Conservation (phyloP, 2,797 vertebrate genomes). For the Gymnothorax javanicus region DNA sequence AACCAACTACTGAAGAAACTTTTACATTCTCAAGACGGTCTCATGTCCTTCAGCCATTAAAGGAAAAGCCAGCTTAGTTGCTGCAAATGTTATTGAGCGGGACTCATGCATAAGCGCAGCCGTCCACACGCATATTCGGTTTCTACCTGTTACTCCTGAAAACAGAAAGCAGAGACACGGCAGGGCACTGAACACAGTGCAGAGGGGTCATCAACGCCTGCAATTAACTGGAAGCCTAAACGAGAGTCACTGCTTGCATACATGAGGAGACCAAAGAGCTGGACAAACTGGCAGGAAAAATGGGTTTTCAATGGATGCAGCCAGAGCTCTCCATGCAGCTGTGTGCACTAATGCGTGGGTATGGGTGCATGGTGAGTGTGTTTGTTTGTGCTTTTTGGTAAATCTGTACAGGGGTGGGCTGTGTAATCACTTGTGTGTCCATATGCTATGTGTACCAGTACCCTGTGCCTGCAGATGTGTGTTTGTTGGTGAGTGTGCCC, state of each 20-base stretch:
- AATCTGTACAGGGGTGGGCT: background rate
- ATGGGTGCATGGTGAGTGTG: background rate
- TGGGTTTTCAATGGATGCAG: slow-evolving; percentile 63
- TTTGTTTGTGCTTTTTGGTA: background rate
- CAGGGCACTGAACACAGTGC: background rate
- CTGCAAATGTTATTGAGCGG: background rate
- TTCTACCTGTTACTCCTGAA: background rate
- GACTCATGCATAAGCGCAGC: background rate
- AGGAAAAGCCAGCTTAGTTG: background rate
- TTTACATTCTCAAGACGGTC: too few species aligned
- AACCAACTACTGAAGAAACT: too few species aligned
- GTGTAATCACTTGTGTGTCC: background rate
- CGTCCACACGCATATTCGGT: background rate
- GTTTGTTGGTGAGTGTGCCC: background rate
- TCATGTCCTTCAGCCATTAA: background rate
- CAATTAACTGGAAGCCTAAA: slow-evolving; percentile 40
- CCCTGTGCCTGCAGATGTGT: background rate
- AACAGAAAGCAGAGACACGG: background rate
- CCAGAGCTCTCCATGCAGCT: slow-evolving; percentile 57
- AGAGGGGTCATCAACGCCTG: slow-evolving; percentile 22
- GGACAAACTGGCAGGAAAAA: slow-evolving; percentile 47
- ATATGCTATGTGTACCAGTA: background rate
- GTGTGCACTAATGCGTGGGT: slow-evolving; percentile 23
- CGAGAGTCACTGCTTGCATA: slow-evolving; percentile 46
- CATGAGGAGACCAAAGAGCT: slow-evolving; percentile 43